Percentiles rank a stretch among this genome's conserved stretches.
These are phyloP conservation scores for Machaerirhynchus nigripectus DNA, from an alignment of 2,113 vertebrate genomes.

Conservation along the genomic window DNA sequence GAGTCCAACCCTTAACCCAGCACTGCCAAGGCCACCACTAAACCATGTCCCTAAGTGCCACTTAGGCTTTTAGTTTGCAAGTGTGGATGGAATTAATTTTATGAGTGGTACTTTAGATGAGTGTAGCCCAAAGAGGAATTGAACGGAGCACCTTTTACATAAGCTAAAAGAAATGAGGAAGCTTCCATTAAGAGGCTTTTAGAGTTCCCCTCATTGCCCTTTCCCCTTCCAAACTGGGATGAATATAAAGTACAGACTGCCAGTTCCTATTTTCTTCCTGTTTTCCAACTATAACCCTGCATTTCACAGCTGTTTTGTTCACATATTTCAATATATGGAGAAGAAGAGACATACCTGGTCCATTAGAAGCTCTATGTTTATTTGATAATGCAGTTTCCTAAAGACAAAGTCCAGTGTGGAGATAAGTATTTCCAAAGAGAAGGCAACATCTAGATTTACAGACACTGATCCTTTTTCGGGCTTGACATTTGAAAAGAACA, in stretches of 20 bases:
- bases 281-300: background rate
- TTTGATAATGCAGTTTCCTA: background rate
- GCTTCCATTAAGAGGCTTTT: background rate
- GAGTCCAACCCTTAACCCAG: background rate
- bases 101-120: background rate
- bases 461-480: background rate
- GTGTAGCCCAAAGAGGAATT: background rate
- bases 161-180: background rate
- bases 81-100: background rate
- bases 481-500: slow-evolving; percentile 45
- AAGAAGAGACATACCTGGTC: background rate
- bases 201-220: background rate
- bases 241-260: background rate
- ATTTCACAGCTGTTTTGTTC: background rate
- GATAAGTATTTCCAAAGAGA: slow-evolving; percentile 7
- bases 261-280: background rate
- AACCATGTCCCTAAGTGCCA: background rate
- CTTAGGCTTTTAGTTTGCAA: background rate
- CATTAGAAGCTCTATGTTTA: background rate
- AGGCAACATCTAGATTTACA: background rate
- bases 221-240: background rate
- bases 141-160: background rate
- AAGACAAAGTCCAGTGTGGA: background rate
- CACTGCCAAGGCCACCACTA: background rate
- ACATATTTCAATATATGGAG: background rate